Conservation (phyloP, 2,113 vertebrate genomes). For the Equus przewalskii region DNA sequence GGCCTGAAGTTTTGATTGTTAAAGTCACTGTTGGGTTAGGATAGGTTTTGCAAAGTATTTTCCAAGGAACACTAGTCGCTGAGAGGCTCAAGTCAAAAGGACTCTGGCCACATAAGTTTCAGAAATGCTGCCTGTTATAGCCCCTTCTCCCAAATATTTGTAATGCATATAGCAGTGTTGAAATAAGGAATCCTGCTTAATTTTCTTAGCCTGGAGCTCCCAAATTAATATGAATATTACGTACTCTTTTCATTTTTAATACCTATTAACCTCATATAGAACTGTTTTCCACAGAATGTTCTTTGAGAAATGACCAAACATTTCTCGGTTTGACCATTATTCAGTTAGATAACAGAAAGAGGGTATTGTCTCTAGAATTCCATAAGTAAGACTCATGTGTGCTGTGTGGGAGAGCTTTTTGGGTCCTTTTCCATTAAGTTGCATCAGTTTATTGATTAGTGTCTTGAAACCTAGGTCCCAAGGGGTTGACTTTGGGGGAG, state of each 20-base stretch:
- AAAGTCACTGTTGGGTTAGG: neutral
- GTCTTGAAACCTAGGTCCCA: neutral
- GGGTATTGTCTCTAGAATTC: neutral
- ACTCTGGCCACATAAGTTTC: neutral
- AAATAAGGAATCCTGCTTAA: neutral
- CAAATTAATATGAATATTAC: neutral
- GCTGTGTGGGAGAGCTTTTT: neutral
- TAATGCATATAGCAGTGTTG: neutral
- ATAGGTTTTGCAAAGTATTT: neutral
- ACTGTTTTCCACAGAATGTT: neutral
- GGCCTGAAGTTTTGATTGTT: neutral
- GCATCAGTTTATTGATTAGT: neutral
- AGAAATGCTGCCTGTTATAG: neutral
- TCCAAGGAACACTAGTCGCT: neutral
- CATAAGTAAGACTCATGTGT: neutral
- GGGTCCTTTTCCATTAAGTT: neutral
- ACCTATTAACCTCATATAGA: neutral
- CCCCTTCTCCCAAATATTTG: neutral
- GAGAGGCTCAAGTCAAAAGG: slow-evolving; percentile 13
- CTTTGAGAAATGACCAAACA: neutral
- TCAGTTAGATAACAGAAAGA: neutral
- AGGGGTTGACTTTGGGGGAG: neutral
- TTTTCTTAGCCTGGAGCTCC: neutral
- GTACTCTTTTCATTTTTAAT: neutral
- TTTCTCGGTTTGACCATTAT: no score